Evolutionary conservation across 2,888 invertebrate genomes (phyloP), one percentile per base, ranked within the genome.

Genomic region (Leucoptera coffeella): DNA sequence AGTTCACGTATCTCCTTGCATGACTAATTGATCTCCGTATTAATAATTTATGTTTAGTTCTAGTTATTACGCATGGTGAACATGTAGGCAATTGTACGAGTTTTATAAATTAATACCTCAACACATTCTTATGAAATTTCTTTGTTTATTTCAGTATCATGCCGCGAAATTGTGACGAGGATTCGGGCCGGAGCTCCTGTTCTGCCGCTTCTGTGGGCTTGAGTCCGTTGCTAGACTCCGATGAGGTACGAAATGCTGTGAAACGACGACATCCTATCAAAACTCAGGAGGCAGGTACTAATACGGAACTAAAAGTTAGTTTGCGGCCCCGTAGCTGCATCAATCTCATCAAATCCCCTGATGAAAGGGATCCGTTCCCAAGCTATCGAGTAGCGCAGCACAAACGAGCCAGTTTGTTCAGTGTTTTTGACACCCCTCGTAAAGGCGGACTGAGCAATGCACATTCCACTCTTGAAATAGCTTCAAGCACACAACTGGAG

Each of bases 291-390:
- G 57, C 58, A 4, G 55, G 57, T 36, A 67, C 65, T 27, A 74
- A 71, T 39, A 72, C 72, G 43, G 73, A 74, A 35, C 53, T 77
- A 22, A 55, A 74, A 47, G 60, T 71, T 11, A 61, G 64, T 37
- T 45, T 41, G 15, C 49, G 52, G 25, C 67, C 65, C 15, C 43
- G 69, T 41, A 62, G 57, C 33, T 55, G 50, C 31, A 40, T 53
- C 10, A 45, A 48, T 15, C 47, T 60, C 2, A 37, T 61, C 9
- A 58, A 55, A 29, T 67, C 72, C 13, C 75, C 76, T 8, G 69
- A 75, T 39, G 65, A 64, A 34, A 57, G 55, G 35, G 59, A 73
- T 19, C 69, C 76, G 20, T 69, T 69, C 20, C 67, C 65, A 7
- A 67, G 61, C 35, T 61, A 53, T 30, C 46, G 52, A 35, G 31